Conservation (phyloP, 2,888 invertebrate species). For the Sesamia inferens region DNA sequence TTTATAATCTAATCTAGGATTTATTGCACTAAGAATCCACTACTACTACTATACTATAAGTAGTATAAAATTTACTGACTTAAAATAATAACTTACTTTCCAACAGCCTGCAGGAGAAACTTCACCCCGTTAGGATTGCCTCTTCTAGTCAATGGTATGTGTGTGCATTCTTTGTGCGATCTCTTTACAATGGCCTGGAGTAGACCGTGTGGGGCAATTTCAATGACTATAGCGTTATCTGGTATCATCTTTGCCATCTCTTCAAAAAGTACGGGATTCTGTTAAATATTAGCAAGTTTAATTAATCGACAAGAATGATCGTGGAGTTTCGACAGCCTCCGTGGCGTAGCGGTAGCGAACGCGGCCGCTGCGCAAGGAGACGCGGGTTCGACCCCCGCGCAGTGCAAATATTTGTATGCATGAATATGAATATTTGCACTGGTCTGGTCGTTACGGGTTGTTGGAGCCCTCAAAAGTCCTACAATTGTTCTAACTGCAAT, state of each 20-base stretch:
- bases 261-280: conserved; percentile 92
- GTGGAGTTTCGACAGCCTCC: background rate
- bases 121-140: conserved; percentile 90
- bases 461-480: no score
- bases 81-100: conserved; percentile 90
- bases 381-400: no score
- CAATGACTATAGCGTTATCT: conserved; percentile 94
- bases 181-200: conserved; percentile 95
- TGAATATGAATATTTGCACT: no score
- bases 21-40: no score
- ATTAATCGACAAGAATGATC: background rate
- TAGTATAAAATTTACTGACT: no score
- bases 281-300: conserved; percentile 1
- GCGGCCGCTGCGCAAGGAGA: no score
- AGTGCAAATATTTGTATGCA: no score
- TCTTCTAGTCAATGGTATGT: conserved; percentile 93
- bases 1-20: background rate
- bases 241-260: conserved; percentile 94
- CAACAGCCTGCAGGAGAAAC: conserved; percentile 90
- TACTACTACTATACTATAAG: no score
- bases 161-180: conserved; percentile 91
- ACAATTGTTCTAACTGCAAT: no score
- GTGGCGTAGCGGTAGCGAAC: no score
- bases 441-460: no score
- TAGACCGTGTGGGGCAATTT: conserved; percentile 96